Evolutionary conservation across 1,140 invertebrate genomes (phyloP), one percentile per base, ranked within the genome.

Genomic region (Anoplophora glabripennis): DNA sequence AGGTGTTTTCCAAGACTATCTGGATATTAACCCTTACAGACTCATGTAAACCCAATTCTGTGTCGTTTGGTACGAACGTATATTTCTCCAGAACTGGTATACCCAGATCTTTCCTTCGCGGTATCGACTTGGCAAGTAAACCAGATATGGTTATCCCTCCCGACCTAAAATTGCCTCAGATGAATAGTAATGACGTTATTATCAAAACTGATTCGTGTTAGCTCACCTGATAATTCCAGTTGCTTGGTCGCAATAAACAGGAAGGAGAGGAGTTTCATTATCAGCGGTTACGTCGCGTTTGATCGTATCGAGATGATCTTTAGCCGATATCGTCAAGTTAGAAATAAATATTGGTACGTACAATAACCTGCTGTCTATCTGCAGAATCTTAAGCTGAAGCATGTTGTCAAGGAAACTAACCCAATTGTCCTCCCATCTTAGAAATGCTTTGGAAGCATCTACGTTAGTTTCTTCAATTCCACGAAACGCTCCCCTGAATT

Each of bases 381-480:
- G 82, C 1, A 96, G 68, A 45, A 96, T 86, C 56, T 88, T 84
- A 60, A 95, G 84, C 73, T 98, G 94, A 9, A 98, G 76, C 85
- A 97, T 89, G 12, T 88, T 93, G 74, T 98, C 95, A 81, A 97
- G 85, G 74, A 95, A 97, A 0, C 92, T 84, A 0, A 94, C 85
- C 92, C 92, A 97, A 74, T 95, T 94, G 65, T 88, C 72, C 7
- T 77, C 75, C 92, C 92, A 94, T 41, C 67, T 60, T 1, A 87
- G 74, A 11, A 72, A 71, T n/a, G 83, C 66, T 47, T 33, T 10
- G 10, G 61, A 55, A 12, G 84, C 74, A 33, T 87, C 86, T 21
- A 59, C 33, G 47, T 65, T 57, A 37, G 54, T 64, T 53, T 59
- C 47, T 51, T 59, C 35, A 15, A 66, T 49, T 17, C 49, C 61